A percentile compares a stretch with the other conserved stretches of the same genome.
Conservation (phyloP, 2,888 invertebrate genomes). For the Mechanitis mazaeus region DNA sequence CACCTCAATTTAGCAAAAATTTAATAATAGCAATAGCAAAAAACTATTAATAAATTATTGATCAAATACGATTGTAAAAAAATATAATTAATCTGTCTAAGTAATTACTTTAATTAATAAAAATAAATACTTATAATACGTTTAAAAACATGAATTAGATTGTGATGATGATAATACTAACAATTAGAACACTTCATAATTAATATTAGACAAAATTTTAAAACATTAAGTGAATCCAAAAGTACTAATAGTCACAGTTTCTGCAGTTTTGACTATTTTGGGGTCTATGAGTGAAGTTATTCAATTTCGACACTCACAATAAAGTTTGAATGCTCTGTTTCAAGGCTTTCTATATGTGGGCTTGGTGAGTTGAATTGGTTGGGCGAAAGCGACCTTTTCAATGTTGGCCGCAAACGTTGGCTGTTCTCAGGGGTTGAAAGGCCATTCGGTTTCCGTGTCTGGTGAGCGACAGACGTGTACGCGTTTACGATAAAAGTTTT, state of each 20-base stretch:
- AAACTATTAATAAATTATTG: too few species aligned
- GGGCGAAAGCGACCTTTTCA: constrained; percentile 15
- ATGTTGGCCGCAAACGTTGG: constrained; percentile 26
- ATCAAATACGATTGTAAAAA: too few species aligned
- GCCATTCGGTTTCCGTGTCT: constrained; percentile 41
- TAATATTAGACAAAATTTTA: constrained; percentile 15
- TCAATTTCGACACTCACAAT: constrained; percentile 23
- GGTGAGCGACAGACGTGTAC: constrained; percentile 48
- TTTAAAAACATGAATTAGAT: too few species aligned
- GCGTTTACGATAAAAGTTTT: constrained; percentile 33
- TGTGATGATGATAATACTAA: too few species aligned
- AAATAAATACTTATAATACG: too few species aligned
- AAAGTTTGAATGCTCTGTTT: constrained; percentile 21
- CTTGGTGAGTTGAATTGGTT: not conserved
- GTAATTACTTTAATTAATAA: too few species aligned
- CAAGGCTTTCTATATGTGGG: constrained; percentile 15
- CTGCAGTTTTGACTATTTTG: constrained; percentile 17
- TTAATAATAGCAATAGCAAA: too few species aligned
- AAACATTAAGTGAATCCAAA: constrained; percentile 17
- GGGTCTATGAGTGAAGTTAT: constrained; percentile 24
- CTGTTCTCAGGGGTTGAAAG: constrained; percentile 15
- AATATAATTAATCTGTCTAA: too few species aligned
- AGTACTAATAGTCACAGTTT: constrained; percentile 18
- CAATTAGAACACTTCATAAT: not conserved
- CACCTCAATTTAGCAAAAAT: too few species aligned